These are phyloP conservation scores for Holocentrus rufus DNA, from an alignment of 2,797 vertebrate genomes.

Conservation along the genomic window DNA sequence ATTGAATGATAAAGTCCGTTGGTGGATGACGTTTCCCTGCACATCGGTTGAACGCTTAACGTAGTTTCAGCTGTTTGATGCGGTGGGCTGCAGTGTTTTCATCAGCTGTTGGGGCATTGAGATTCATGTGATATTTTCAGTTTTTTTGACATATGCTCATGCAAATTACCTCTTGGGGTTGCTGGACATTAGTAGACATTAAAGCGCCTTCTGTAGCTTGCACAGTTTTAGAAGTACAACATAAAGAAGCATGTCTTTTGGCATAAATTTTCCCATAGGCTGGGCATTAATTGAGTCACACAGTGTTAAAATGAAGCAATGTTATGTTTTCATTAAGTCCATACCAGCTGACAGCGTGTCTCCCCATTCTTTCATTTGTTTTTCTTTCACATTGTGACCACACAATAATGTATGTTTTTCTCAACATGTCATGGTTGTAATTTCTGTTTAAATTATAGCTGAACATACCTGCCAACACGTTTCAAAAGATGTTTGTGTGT, in stretches of 20 bases:
- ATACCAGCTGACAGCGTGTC: constrained; percentile 1
- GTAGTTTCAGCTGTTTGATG: too few relatives aligned
- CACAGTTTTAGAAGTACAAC: too few relatives aligned
- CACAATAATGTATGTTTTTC: constrained; percentile 10
- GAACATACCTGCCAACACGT: too few relatives aligned
- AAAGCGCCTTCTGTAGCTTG: not conserved
- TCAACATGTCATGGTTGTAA: not conserved
- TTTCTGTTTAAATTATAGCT: too few relatives aligned
- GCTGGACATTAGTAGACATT: not conserved
- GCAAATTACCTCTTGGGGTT: too few relatives aligned
- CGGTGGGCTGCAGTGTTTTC: too few relatives aligned
- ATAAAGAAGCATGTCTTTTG: constrained; percentile 14
- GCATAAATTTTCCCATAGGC: constrained; percentile 6
- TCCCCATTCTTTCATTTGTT: constrained; percentile 5
- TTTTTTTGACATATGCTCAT: too few relatives aligned
- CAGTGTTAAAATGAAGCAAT: constrained; percentile 8
- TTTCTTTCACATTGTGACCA: not conserved
- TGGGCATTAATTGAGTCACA: not conserved
- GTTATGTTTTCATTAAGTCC: constrained; percentile 17
- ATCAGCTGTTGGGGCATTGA: too few relatives aligned
- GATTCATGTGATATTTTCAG: too few relatives aligned
- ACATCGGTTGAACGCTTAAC: too few relatives aligned
- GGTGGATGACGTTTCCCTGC: too few relatives aligned
- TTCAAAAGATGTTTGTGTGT: not conserved
- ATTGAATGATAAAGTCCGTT: too few relatives aligned